Evolutionary conservation across 2,888 invertebrate species (phyloP).

Genomic region (Morpho helenor): DNA sequence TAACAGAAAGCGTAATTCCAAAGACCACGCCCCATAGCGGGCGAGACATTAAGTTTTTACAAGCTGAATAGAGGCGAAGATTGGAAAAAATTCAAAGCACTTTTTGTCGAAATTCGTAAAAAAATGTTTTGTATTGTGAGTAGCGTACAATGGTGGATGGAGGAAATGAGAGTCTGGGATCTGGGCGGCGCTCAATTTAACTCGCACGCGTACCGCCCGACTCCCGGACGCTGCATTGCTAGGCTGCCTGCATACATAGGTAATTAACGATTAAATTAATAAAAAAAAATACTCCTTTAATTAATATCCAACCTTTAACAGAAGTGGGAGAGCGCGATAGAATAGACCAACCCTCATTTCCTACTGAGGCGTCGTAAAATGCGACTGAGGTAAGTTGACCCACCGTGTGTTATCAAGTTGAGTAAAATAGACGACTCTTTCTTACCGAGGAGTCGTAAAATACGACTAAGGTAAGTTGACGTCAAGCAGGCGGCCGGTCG

Average conservation of each 20-base stretch:
- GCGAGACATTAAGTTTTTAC: conserved; percentile 68
- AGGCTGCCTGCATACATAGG: conserved; percentile 18
- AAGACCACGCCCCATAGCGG: conserved; percentile 48
- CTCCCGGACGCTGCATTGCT: conserved; percentile 29
- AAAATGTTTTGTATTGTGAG: conserved; percentile 78
- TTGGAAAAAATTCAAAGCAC: conserved; percentile 76
- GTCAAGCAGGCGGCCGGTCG: too few relatives aligned
- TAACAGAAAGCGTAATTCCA: conserved; percentile 26
- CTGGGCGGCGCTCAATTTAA: conserved; percentile 76
- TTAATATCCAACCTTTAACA: too few relatives aligned
- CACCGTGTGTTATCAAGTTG: too few relatives aligned
- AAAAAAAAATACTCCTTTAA: too few relatives aligned
- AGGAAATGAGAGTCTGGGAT: conserved; percentile 69
- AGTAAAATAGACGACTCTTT: too few relatives aligned
- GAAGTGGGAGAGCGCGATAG: too few relatives aligned
- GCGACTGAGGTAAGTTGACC: too few relatives aligned
- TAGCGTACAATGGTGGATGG: conserved; percentile 70
- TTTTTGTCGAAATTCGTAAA: conserved; percentile 74
- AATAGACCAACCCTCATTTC: too few relatives aligned
- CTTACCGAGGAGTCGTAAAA: too few relatives aligned
- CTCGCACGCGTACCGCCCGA: conserved; percentile 47
- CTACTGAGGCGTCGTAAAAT: too few relatives aligned
- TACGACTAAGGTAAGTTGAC: too few relatives aligned
- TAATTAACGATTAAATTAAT: background rate
- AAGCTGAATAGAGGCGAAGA: conserved; percentile 72